A percentile compares a stretch with the other conserved stretches of the same genome.
phyloP scores from a whole-genome alignment of 2,888 invertebrate genomes.

The Zele albiditarsus region DNA sequence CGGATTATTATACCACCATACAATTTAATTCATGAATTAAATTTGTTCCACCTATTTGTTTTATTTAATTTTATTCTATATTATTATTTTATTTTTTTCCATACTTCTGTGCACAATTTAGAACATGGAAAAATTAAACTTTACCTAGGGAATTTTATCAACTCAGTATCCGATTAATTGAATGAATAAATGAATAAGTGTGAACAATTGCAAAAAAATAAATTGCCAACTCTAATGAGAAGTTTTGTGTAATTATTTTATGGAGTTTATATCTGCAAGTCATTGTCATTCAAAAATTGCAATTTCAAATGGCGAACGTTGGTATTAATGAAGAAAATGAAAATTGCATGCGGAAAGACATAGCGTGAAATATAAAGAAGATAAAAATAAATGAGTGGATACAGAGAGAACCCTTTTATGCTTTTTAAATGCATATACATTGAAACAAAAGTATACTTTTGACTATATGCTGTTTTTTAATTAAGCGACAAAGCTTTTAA shows the following conservation, averaged over 20 bases:
- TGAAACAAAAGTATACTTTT: conserved; percentile 13
- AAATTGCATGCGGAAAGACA: conserved; percentile 1
- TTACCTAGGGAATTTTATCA: not conserved
- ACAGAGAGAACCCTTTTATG: not conserved
- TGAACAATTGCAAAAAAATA: not conserved
- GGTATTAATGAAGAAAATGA: not conserved
- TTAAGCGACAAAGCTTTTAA: conserved; percentile 62
- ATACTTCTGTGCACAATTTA: not conserved
- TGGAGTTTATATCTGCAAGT: not conserved
- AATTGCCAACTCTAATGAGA: not conserved
- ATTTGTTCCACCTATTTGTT: not conserved
- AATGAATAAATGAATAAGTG: not conserved
- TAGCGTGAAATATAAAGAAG: not conserved
- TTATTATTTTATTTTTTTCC: not conserved
- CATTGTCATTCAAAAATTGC: not conserved
- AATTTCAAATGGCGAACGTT: not conserved
- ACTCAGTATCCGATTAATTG: not conserved
- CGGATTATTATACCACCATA: not conserved
- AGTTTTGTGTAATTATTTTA: not conserved
- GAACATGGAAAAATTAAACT: not conserved
- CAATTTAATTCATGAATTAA: not conserved
- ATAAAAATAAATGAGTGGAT: not conserved
- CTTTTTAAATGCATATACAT: not conserved
- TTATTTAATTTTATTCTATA: not conserved
- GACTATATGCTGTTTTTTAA: conserved; percentile 50